Conservation (phyloP, 2,888 invertebrate species). For the Microplitis deprimator region DNA sequence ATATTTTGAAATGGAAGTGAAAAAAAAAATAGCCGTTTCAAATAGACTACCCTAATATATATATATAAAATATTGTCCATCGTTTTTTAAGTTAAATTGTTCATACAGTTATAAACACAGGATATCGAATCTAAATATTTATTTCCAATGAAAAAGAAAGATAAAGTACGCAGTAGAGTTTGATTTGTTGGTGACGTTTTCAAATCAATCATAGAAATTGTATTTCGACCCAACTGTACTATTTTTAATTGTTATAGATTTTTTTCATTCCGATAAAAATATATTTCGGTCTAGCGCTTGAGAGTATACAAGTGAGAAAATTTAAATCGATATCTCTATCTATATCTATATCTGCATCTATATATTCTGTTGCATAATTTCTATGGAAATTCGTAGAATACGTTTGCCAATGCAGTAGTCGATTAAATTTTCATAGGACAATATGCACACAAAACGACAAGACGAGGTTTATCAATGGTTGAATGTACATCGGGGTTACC, state of each 20-base stretch:
- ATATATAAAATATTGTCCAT: not conserved
- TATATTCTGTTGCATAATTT: constrained; percentile 24
- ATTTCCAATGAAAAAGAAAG: constrained; percentile 15
- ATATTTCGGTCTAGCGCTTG: constrained; percentile 2
- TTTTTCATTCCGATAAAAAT: constrained; percentile 2
- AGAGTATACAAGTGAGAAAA: constrained; percentile 5
- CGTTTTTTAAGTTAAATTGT: not conserved
- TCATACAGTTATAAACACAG: constrained; percentile 10
- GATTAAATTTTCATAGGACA: constrained; percentile 23
- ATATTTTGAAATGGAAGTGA: no score
- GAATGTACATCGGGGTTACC: not conserved
- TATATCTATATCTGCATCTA: not conserved
- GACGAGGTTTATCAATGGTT: constrained; percentile 22
- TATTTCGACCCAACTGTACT: constrained; percentile 10
- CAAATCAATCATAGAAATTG: constrained; percentile 37
- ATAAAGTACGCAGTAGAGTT: constrained; percentile 15
- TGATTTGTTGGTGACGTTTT: constrained; percentile 40
- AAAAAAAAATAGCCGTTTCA: no score
- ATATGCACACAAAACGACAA: constrained; percentile 7
- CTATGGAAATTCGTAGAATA: constrained; percentile 23
- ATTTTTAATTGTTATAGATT: constrained; percentile 31
- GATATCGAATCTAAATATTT: constrained; percentile 25
- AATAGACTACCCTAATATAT: no score
- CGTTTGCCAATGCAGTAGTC: not conserved
- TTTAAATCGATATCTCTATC: no score